Evolutionary conservation across 2,797 vertebrate species (phyloP).

Genomic region (Galagoides demidoff): DNA sequence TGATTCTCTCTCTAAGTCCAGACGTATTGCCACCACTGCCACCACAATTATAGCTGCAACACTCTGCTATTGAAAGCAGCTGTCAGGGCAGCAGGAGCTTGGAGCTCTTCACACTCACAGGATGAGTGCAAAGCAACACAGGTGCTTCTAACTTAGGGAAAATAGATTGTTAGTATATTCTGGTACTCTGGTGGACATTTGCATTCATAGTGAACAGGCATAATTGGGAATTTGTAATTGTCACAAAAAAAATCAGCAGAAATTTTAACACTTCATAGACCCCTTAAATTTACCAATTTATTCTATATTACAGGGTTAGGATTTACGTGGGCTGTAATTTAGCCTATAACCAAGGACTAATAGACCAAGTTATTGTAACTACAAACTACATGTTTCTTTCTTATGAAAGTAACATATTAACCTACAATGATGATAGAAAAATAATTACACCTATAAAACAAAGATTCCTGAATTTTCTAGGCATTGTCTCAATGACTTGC

Average conservation of each 20-base stretch:
- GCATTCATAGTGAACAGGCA: background rate
- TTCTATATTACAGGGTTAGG: background rate
- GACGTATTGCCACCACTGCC: background rate
- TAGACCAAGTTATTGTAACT: background rate
- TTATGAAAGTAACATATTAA: background rate
- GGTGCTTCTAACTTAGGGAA: background rate
- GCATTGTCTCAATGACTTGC: background rate
- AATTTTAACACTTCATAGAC: background rate
- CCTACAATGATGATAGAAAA: background rate
- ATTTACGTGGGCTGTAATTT: conserved; percentile 1
- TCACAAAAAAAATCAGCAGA: background rate
- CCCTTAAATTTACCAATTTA: background rate
- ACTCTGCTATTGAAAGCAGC: background rate
- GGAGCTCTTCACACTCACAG: background rate
- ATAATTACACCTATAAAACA: background rate
- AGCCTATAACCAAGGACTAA: background rate
- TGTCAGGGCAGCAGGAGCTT: background rate
- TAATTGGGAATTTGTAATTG: background rate
- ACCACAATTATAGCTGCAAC: background rate
- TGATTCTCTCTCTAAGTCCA: background rate
- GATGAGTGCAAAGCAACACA: background rate
- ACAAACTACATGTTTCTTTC: background rate
- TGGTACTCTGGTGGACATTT: background rate
- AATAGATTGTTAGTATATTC: background rate
- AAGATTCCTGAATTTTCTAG: conserved; percentile 13